Percentiles rank a stretch among this genome's conserved stretches.
Evolutionary conservation across 1,140 invertebrate genomes (phyloP).

Genomic region (Oryctes rhinoceros): DNA sequence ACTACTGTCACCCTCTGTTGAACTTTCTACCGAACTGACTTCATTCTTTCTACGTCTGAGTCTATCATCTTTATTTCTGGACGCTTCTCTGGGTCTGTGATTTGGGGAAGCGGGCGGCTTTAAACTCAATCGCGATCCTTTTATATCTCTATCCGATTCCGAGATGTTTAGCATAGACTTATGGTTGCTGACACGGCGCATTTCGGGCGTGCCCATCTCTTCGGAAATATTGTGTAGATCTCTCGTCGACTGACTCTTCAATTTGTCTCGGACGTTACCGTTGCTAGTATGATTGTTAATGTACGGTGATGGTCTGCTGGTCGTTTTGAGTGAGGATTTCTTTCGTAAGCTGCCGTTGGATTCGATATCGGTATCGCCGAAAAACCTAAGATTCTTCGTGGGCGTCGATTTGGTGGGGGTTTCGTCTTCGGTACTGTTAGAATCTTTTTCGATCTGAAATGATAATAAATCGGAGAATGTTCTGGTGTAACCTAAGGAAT

Average conservation of each 20-base stretch:
- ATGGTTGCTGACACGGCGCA: conserved; percentile 46
- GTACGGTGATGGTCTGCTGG: conserved; percentile 45
- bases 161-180: conserved; percentile 57
- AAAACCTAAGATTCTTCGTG: conserved; percentile 78
- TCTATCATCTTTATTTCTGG: conserved; percentile 48
- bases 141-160: conserved; percentile 51
- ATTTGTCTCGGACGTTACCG: conserved; percentile 38
- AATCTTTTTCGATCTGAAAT: conserved; percentile 52
- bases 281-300: conserved; percentile 22
- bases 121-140: conserved; percentile 46
- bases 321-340: conserved; percentile 56
- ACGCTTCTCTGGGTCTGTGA: conserved; percentile 46
- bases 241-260: conserved; percentile 59
- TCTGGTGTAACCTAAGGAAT: not conserved
- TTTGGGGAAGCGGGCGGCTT: conserved; percentile 57
- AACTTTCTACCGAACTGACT: conserved; percentile 68
- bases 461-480: no score
- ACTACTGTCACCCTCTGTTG: conserved; percentile 81
- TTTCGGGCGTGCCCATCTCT: conserved; percentile 63
- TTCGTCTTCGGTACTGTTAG: conserved; percentile 58
- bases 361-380: conserved; percentile 81
- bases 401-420: conserved; percentile 60
- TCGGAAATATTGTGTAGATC: conserved; percentile 69
- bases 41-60: conserved; percentile 54
- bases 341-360: conserved; percentile 66